Evolutionary conservation across 92 coral and sea anemone species (phyloP).

Genomic region (Phymanthus crucifer): DNA sequence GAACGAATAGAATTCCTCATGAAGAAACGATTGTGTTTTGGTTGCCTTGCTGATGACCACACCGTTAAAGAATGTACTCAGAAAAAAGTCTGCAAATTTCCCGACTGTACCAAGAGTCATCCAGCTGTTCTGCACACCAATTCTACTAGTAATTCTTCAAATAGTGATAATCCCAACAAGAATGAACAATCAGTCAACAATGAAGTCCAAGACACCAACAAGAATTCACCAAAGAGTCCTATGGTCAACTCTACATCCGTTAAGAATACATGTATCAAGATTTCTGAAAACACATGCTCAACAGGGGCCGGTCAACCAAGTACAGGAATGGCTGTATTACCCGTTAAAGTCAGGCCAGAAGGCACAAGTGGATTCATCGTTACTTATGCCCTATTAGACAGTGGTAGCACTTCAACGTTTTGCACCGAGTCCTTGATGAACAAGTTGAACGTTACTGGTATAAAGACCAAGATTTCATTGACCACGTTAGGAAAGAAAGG

Average conservation of each 20-base stretch:
- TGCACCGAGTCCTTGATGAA: constrained; percentile 40
- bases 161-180: not conserved
- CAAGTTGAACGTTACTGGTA: constrained; percentile 32
- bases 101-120: constrained; percentile 34
- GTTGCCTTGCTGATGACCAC: constrained; percentile 36
- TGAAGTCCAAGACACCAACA: not conserved
- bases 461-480: constrained; percentile 31
- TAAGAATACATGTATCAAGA: not conserved
- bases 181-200: not conserved
- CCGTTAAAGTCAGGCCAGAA: constrained; percentile 41
- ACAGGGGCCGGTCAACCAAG: constrained; percentile 18
- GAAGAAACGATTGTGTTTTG: constrained; percentile 45
- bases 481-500: constrained; percentile 28
- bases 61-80: constrained; percentile 30
- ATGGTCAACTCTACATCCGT: not conserved
- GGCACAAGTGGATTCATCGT: constrained; percentile 10
- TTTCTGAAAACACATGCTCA: not conserved
- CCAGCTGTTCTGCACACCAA: constrained; percentile 45
- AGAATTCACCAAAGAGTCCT: not conserved
- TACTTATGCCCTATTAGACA: constrained; percentile 50
- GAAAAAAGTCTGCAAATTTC: constrained; percentile 20
- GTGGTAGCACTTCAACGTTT: constrained; percentile 36
- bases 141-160: not conserved
- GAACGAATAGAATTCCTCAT: constrained; percentile 35
- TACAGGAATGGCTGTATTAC: constrained; percentile 42